Evolutionary conservation across 2,797 vertebrate genomes (phyloP).

Genomic region (Anguilla megastoma): DNA sequence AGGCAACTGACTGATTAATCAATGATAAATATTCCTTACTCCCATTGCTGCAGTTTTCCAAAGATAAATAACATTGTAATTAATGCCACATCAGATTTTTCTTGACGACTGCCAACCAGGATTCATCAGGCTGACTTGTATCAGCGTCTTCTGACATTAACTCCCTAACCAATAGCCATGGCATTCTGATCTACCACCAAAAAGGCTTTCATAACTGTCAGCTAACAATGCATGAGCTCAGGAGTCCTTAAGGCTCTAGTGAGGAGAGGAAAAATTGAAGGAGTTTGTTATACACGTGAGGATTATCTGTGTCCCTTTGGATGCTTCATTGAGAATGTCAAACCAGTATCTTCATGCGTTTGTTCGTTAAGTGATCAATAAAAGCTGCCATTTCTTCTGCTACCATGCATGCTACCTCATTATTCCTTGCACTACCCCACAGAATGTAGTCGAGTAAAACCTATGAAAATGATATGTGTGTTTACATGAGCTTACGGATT

Average conservation of each 20-base stretch:
- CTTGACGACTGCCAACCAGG: background rate
- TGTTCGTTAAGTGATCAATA: constrained; percentile 16
- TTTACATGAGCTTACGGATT: background rate
- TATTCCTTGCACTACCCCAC: background rate
- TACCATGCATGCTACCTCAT: background rate
- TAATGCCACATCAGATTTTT: background rate
- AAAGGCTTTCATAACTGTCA: background rate
- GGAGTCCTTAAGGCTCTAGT: background rate
- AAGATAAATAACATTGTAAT: background rate
- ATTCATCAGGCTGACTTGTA: background rate
- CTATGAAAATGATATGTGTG: constrained; percentile 6
- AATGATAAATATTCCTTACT: background rate
- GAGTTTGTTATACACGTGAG: background rate
- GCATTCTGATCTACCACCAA: background rate
- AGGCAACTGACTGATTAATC: background rate
- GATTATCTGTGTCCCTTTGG: constrained; percentile 3
- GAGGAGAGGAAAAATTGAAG: background rate
- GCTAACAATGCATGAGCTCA: background rate
- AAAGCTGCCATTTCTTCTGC: background rate
- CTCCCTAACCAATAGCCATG: background rate
- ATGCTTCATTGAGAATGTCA: constrained; percentile 1
- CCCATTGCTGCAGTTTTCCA: background rate
- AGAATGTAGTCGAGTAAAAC: background rate
- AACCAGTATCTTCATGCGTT: background rate
- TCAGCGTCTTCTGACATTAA: background rate